Evolutionary conservation across 2,888 invertebrate genomes (phyloP), one percentile per base, ranked within the genome.

Genomic region (Myopa testacea): DNA sequence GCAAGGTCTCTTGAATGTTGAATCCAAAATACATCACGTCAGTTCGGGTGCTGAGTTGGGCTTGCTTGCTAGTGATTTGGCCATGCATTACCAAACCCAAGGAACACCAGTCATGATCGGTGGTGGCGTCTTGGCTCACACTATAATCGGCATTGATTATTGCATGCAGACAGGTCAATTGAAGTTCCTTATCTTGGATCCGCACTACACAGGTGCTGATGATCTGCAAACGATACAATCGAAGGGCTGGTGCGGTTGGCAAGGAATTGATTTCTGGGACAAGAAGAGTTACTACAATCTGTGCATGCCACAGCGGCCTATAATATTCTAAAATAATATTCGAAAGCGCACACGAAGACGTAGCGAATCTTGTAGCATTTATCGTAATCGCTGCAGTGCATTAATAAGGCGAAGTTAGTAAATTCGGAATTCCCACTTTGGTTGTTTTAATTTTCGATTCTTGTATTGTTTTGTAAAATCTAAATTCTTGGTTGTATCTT

Each of bases 101-200:
- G 99, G 99, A 73, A 96, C 97, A 45, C 99, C 99, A 37, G 93
- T 99, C 78, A 99, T 99, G 99, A 98, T 99, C 84, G 99, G 98
- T 93, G 99, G 99, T 37, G 99, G 98, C 81, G 97, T 98, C 58
- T 90, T 98, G 84, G 99, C 99, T 1, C 99, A 99, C 88, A 99
- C 99, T 67, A 98, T 99, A 83, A 91, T 99, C 76, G 99, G 99
- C 3, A 94, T 99, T 1, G 95, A 96, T 87, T 96, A 94, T 86
- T 95, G 97, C 88, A 92, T 94, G 65, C 90, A 91, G 26, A 94
- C 94, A 12, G 95, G 95, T 34, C 94, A 95, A 80, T 92, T 95
- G 0, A 94, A 94, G 84, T 99, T 97, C 90, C 92, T 99, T n/a
- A 96, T 99, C 83, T 91, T 99, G 60, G 99, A 99, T 91, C 99